A percentile compares a stretch with the other conserved stretches of the same genome.
These are phyloP conservation scores for Ctenopoma multispine DNA, from an alignment of 2,797 vertebrate species.

Conservation along the genomic window DNA sequence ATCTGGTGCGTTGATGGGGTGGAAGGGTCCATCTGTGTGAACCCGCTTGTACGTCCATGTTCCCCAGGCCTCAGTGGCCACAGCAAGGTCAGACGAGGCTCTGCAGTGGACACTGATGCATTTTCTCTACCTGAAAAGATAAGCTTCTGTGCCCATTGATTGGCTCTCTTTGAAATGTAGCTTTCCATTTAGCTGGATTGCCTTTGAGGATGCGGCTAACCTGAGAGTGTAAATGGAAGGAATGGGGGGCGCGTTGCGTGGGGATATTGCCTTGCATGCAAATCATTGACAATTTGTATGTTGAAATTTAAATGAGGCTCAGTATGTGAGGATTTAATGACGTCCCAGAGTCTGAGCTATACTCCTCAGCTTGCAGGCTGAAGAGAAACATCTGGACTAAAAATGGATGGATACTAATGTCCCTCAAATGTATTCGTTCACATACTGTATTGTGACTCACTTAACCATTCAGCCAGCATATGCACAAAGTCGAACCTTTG, in stretches of 20 bases:
- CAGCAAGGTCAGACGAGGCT: slow-evolving; percentile 42
- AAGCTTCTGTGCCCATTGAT: slow-evolving; percentile 50
- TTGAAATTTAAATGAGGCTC: slow-evolving; percentile 40
- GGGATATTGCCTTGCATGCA: slow-evolving; percentile 35
- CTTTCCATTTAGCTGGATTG: slow-evolving; percentile 52
- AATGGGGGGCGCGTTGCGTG: slow-evolving; percentile 3
- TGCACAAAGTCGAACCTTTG: too few relatives aligned
- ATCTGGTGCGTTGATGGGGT: slow-evolving; percentile 20
- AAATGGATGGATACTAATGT: slow-evolving; percentile 28
- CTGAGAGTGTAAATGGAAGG: slow-evolving; percentile 15
- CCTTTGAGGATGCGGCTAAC: slow-evolving; percentile 46
- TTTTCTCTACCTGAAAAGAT: slow-evolving; percentile 50
- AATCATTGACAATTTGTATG: slow-evolving; percentile 37
- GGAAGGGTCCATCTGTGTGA: slow-evolving; percentile 20
- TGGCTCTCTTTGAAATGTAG: slow-evolving; percentile 57
- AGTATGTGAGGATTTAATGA: slow-evolving; percentile 37
- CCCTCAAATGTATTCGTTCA: slow-evolving; percentile 5
- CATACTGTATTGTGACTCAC: slow-evolving; percentile 17
- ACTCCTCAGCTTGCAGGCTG: slow-evolving; percentile 3
- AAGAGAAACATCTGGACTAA: slow-evolving; percentile 21
- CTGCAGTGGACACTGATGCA: slow-evolving; percentile 37
- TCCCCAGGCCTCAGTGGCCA: slow-evolving; percentile 33
- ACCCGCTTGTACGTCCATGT: slow-evolving; percentile 24
- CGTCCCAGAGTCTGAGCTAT: not conserved
- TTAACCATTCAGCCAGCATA: slow-evolving; percentile 5